Conservation (phyloP, 2,113 vertebrate genomes). For the Girardinichthys multiradiatus region DNA sequence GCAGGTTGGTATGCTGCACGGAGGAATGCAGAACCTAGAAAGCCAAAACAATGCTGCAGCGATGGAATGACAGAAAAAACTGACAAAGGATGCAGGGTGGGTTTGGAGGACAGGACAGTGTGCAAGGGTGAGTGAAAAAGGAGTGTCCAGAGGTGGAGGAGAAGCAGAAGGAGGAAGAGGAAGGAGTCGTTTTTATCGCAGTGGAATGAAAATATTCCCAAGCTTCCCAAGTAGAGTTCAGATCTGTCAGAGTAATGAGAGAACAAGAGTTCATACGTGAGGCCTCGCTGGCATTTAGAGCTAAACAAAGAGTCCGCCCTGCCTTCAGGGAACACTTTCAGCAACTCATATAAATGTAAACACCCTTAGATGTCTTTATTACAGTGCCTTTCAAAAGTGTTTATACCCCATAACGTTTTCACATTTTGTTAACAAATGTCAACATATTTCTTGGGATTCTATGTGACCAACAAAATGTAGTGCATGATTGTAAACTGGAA, state of each 20-base stretch:
- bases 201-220: constrained; percentile 60
- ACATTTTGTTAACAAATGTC: too few relatives aligned
- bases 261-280: constrained; percentile 16
- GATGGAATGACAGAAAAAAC: constrained; percentile 39
- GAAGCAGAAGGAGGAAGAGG: background rate
- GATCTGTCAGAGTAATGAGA: constrained; percentile 35
- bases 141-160: constrained; percentile 29
- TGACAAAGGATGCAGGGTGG: constrained; percentile 32
- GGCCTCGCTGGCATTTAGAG: background rate
- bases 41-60: constrained; percentile 60
- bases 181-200: constrained; percentile 24
- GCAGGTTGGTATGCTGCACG: constrained; percentile 57
- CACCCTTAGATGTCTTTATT: constrained; percentile 49
- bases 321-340: constrained; percentile 38
- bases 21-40: constrained; percentile 69
- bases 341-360: constrained; percentile 33
- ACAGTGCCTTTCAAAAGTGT: constrained; percentile 36
- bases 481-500: background rate
- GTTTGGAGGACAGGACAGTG: constrained; percentile 28
- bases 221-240: constrained; percentile 35
- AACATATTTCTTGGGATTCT: too few relatives aligned
- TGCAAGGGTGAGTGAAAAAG: constrained; percentile 29
- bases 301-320: background rate
- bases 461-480: background rate
- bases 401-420: too few relatives aligned